Evolutionary conservation across 2,797 vertebrate genomes (phyloP).

Genomic region (Rachycentron canadum): DNA sequence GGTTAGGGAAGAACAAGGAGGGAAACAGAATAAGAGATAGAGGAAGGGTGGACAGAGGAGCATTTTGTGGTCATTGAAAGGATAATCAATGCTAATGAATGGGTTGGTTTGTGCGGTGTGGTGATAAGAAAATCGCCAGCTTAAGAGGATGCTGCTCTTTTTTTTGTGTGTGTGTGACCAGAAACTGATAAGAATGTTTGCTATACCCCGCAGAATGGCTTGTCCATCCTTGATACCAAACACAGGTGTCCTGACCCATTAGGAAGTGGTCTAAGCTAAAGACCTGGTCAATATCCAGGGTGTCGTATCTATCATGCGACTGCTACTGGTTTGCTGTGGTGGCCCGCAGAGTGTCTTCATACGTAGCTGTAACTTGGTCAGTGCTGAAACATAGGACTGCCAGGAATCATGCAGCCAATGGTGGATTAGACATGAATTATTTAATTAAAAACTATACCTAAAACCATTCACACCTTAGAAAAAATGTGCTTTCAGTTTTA

Average conservation of each 20-base stretch:
- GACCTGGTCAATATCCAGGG: slow-evolving; percentile 62
- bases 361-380: background rate
- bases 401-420: background rate
- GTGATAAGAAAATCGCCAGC: slow-evolving; percentile 72
- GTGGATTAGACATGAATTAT: too few species aligned
- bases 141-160: slow-evolving; percentile 40
- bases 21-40: slow-evolving; percentile 34
- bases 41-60: slow-evolving; percentile 22
- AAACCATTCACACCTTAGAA: slow-evolving; percentile 15
- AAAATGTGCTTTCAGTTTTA: slow-evolving; percentile 22
- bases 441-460: too few species aligned
- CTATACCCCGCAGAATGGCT: slow-evolving; percentile 48
- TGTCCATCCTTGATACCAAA: too few species aligned
- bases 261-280: slow-evolving; percentile 63
- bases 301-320: slow-evolving; percentile 53
- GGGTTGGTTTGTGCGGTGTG: slow-evolving; percentile 49
- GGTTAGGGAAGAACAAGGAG: slow-evolving; percentile 44
- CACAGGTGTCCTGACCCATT: slow-evolving; percentile 63
- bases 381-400: slow-evolving; percentile 3
- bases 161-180: slow-evolving; percentile 21
- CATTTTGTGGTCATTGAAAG: slow-evolving; percentile 60
- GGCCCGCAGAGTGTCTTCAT: background rate
- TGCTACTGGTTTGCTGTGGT: slow-evolving; percentile 41
- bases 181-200: slow-evolving; percentile 66
- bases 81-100: slow-evolving; percentile 78